These are phyloP conservation scores for Galaxias olidus DNA, from an alignment of 2,797 vertebrate species.

Conservation along the genomic window DNA sequence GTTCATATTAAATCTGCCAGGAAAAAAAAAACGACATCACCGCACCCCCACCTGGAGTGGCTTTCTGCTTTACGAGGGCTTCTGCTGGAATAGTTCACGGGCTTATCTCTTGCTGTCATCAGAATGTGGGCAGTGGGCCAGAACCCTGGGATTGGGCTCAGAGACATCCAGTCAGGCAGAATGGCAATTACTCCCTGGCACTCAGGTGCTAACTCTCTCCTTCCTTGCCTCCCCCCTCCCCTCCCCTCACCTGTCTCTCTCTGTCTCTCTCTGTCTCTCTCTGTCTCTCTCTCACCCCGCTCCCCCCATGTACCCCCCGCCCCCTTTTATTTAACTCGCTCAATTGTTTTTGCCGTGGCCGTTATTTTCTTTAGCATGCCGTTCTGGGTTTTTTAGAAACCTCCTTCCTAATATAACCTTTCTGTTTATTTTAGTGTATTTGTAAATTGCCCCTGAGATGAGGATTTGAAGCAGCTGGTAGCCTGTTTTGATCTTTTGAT, in stretches of 20 bases:
- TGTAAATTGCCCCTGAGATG: too few relatives aligned
- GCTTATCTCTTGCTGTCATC: slow-evolving; percentile 68
- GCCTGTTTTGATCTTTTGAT: too few relatives aligned
- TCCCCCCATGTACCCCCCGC: slow-evolving; percentile 21
- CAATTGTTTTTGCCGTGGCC: too few relatives aligned
- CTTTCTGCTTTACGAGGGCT: slow-evolving; percentile 41
- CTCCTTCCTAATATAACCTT: too few relatives aligned
- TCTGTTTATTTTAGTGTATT: too few relatives aligned
- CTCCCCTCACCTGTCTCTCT: not conserved
- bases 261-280: slow-evolving; percentile 12
- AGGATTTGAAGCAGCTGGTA: too few relatives aligned
- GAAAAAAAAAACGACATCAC: slow-evolving; percentile 14
- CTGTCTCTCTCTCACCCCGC: slow-evolving; percentile 11
- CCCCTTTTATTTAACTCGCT: slow-evolving; percentile 8
- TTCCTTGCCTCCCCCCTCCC: slow-evolving; percentile 1
- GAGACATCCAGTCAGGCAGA: slow-evolving; percentile 63
- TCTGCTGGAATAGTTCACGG: slow-evolving; percentile 49
- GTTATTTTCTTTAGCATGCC: too few relatives aligned
- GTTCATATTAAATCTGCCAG: too few relatives aligned
- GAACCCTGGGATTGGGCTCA: slow-evolving; percentile 53
- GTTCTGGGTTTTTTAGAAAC: too few relatives aligned
- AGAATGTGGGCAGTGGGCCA: slow-evolving; percentile 53
- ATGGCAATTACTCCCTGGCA: slow-evolving; percentile 65
- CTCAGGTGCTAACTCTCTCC: slow-evolving; percentile 38
- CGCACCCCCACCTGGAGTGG: slow-evolving; percentile 39